These are phyloP conservation scores for Trogon surrucura DNA, from an alignment of 2,113 vertebrate genomes.

Conservation along the genomic window DNA sequence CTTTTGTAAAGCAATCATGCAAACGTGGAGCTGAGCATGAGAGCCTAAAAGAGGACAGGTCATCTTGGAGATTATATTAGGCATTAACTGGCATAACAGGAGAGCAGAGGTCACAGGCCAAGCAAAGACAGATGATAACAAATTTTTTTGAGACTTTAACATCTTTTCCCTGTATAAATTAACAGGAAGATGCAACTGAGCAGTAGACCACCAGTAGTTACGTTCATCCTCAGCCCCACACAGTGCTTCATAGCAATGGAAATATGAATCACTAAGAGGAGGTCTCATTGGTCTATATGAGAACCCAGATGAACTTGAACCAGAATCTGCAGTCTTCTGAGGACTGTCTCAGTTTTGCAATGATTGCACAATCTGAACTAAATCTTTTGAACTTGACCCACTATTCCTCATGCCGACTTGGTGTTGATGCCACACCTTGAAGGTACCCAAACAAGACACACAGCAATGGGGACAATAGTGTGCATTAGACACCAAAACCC, in stretches of 20 bases:
- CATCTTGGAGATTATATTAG: neutral
- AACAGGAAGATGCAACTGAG: neutral
- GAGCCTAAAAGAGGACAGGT: neutral
- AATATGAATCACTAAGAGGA: neutral
- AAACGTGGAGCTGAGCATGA: rapidly evolving
- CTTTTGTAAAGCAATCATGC: rapidly evolving
- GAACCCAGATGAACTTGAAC: neutral
- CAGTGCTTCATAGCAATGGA: neutral
- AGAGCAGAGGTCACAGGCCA: neutral
- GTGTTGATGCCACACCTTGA: neutral
- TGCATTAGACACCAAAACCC: no score
- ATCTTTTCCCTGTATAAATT: neutral
- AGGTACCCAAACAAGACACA: neutral
- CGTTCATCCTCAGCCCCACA: neutral
- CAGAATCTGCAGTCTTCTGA: neutral
- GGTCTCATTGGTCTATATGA: neutral
- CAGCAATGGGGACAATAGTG: neutral
- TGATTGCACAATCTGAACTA: neutral
- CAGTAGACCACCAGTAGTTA: neutral
- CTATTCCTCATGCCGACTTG: neutral
- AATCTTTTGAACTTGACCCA: neutral
- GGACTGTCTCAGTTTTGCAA: neutral
- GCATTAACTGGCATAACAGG: neutral
- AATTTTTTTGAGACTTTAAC: neutral
- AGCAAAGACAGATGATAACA: neutral